phyloP scores from a whole-genome alignment of 2,797 vertebrate genomes.

The Squalus acanthias region DNA sequence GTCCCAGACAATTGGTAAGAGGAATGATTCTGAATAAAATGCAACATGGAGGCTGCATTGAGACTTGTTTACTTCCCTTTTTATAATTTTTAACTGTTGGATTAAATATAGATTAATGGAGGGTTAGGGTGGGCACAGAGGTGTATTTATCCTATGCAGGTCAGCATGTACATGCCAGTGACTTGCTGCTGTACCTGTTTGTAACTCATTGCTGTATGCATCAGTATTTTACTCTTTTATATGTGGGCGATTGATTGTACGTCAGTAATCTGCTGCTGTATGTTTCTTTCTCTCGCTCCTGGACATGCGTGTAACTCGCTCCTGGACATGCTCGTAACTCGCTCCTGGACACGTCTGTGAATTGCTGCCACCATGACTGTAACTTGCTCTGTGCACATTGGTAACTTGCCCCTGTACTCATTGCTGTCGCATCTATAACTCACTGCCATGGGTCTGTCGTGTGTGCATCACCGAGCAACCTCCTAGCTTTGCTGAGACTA shows the following conservation, averaged over 20 bases:
- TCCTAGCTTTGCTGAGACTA: neutral
- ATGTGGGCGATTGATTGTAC: neutral
- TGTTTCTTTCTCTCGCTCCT: neutral
- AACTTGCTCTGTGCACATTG: neutral
- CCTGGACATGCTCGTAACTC: neutral
- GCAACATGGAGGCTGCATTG: neutral
- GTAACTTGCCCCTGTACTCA: too few relatives aligned
- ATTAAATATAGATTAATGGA: neutral
- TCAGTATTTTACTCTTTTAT: neutral
- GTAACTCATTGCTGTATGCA: neutral
- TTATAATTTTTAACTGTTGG: neutral
- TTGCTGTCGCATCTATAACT: neutral
- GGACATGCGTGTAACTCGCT: neutral
- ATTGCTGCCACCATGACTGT: neutral
- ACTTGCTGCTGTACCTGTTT: neutral
- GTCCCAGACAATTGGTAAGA: conserved; percentile 12
- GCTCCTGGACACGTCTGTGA: neutral
- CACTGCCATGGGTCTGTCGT: neutral
- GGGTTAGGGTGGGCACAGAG: neutral
- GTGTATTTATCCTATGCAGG: neutral
- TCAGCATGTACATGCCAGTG: neutral
- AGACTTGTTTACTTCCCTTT: neutral
- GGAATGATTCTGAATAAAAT: neutral
- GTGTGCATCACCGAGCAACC: neutral
- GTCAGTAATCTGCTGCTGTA: neutral